phyloP scores from a whole-genome alignment of 2,113 vertebrate genomes.

The Galeopterus variegatus region DNA sequence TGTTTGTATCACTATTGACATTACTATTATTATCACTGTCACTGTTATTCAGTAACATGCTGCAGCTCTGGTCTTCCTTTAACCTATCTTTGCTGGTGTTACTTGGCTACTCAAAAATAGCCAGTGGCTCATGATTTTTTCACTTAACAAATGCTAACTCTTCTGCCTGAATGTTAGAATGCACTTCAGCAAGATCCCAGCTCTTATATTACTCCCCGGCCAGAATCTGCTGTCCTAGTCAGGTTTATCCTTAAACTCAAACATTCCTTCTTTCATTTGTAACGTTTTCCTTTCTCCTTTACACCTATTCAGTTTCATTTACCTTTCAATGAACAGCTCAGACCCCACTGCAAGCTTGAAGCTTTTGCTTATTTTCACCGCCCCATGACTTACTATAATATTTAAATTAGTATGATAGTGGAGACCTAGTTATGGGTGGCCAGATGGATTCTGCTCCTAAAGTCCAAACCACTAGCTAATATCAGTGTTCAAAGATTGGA shows the following conservation, averaged over 20 bases:
- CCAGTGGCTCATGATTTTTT: not conserved
- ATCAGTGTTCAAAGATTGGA: not conserved
- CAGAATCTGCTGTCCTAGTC: not conserved
- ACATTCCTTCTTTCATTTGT: not conserved
- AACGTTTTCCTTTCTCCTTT: not conserved
- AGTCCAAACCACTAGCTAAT: not conserved
- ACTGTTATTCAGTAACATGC: no score
- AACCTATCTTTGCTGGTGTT: no score
- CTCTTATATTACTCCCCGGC: not conserved
- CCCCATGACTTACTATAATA: not conserved
- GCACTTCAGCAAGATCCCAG: not conserved
- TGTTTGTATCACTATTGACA: not conserved
- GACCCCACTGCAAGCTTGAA: no score
- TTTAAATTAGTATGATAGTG: not conserved
- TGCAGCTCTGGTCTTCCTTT: not conserved
- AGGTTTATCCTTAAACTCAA: not conserved
- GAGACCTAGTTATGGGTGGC: rapidly evolving
- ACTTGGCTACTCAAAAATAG: not conserved
- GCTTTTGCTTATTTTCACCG: not conserved
- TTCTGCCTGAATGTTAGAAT: not conserved
- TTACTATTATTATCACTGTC: not conserved
- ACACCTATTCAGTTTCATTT: not conserved
- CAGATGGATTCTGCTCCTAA: not conserved
- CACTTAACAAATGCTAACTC: not conserved
- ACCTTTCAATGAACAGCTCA: not conserved